A percentile compares a stretch with the other conserved stretches of the same genome.
These are phyloP conservation scores for Tylochromis polylepis DNA, from an alignment of 2,113 vertebrate species.

Conservation along the genomic window DNA sequence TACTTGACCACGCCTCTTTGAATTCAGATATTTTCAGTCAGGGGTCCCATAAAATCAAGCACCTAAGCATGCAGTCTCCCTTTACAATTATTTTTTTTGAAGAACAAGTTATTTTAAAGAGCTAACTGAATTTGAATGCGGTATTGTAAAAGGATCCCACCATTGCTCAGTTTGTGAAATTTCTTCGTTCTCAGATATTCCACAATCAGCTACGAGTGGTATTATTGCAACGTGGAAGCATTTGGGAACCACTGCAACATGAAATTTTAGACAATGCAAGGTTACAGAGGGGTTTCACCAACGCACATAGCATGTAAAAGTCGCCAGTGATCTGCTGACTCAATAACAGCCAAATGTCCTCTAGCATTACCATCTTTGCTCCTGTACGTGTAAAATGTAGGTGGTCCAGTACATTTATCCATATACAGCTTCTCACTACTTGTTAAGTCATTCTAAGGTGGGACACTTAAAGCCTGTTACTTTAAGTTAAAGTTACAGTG, in stretches of 20 bases:
- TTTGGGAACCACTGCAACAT: background rate
- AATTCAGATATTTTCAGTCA: background rate
- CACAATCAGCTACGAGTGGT: background rate
- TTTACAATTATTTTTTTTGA: background rate
- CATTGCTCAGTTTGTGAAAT: background rate
- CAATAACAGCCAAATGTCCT: background rate
- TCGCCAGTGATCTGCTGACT: background rate
- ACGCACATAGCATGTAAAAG: background rate
- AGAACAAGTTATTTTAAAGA: background rate
- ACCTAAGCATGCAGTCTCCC: background rate
- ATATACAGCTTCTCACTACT: too few species aligned
- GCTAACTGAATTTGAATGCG: background rate
- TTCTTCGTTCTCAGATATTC: background rate
- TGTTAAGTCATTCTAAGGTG: too few species aligned
- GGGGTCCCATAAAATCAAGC: background rate
- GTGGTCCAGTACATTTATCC: too few species aligned
- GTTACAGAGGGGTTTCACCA: background rate
- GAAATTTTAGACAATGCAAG: background rate
- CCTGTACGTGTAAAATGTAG: background rate
- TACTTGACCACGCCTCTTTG: background rate
- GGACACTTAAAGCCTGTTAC: too few species aligned
- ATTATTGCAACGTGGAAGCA: background rate
- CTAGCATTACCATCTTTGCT: background rate
- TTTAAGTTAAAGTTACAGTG: background rate
- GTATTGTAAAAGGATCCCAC: background rate